Base-by-base conservation (phyloP, 2,797 vertebrate genomes). In the Gallirallus australis region DNA sequence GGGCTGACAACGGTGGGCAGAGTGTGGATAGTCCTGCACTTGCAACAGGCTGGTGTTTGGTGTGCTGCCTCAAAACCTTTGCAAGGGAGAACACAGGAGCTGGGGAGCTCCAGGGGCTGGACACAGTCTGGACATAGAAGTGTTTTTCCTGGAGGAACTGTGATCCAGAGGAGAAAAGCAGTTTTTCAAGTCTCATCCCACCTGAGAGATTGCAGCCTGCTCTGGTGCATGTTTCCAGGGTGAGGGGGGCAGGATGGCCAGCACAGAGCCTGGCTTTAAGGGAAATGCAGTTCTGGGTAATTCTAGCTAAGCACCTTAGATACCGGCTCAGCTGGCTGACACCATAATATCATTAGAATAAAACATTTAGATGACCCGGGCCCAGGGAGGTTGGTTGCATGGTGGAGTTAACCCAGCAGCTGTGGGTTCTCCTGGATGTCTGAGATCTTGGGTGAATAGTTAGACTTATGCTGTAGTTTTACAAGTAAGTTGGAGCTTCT, bases 251-350 rank as follows among this genome's bases (percentile, higher is more conserved):
- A 64, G 79, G 72, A 56, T 59, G 72, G 59, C 50, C 54, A 66
- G 42, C 3, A 3, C 35, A 87, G 83, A 79, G 63, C 71, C 60
- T 80, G 70, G 56, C 78, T 94, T 56, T 81, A 75, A 87, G 65
- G 40, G 71, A 92, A 83, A 48, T 84, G 12, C 37, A 79, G 39
- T 93, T 89, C 92, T 89, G 86, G 37, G 60, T 96, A 89, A 80
- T 94, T 96, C 86, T 93, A 40, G 53, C 48, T 86, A 90, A 95
- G 88, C 86, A 93, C 60, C 77, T 93, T 92, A 95, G 78, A 52
- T 53, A 60, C 52, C 3, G 3, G 90, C 81, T 97, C 73, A 95
- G 68, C 92, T 94, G 86, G 60, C 88, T 86, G 88, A 64, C 53
- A 47, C 56, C 2, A 0, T 92, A 89, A 77, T 94, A 72, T 86